A percentile compares a stretch with the other conserved stretches of the same genome.
These are phyloP conservation scores for Axis porcinus DNA, from an alignment of 2,113 vertebrate genomes.

Conservation along the genomic window DNA sequence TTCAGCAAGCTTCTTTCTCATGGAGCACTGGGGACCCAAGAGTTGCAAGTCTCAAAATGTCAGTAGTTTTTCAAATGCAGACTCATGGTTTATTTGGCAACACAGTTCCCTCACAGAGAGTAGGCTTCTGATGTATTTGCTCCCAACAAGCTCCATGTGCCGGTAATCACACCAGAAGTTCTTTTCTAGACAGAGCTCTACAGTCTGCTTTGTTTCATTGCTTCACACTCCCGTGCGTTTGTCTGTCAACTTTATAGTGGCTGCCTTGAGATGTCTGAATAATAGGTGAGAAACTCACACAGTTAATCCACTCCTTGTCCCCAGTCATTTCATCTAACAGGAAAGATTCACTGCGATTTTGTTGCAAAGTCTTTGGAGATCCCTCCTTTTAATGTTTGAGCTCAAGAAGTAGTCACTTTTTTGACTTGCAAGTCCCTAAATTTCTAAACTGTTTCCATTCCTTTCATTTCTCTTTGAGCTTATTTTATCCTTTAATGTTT, in stretches of 20 bases:
- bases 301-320: not conserved
- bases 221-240: not conserved
- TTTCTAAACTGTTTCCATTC: not conserved
- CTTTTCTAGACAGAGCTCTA: not conserved
- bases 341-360: not conserved
- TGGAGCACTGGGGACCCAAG: not conserved
- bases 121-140: not conserved
- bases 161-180: not conserved
- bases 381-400: not conserved
- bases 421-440: not conserved
- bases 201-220: not conserved
- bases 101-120: not conserved
- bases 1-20: not conserved
- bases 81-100: not conserved
- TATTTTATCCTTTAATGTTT: not conserved
- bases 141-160: not conserved
- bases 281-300: not conserved
- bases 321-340: not conserved
- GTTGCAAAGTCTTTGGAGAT: not conserved
- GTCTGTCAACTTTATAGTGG: not conserved
- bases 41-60: not conserved
- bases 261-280: not conserved
- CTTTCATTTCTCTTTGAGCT: not conserved
- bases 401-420: not conserved
- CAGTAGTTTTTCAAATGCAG: not conserved